Conservation (phyloP, 2,797 vertebrate genomes). For the Propithecus deckenii region DNA sequence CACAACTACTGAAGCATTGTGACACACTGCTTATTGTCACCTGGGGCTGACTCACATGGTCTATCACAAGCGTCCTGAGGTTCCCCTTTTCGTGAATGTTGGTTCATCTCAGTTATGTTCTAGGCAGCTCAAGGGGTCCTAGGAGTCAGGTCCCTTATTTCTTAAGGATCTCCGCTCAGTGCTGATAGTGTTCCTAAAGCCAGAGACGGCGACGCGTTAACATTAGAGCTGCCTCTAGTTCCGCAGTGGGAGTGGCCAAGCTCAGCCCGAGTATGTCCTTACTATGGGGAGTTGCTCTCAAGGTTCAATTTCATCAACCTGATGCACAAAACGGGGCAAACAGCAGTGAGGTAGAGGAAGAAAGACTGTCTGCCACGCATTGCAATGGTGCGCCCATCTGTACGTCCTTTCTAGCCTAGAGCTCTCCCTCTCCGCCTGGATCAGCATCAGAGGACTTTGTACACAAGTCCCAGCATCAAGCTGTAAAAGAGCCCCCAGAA, state of each 20-base stretch:
- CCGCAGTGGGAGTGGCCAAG: background rate
- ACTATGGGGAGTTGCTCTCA: background rate
- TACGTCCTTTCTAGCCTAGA: background rate
- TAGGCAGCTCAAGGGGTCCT: background rate
- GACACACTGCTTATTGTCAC: background rate
- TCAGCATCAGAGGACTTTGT: background rate
- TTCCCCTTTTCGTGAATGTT: background rate
- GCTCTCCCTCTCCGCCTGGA: background rate
- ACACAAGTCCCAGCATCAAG: background rate
- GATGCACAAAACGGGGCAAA: background rate
- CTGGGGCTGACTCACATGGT: background rate
- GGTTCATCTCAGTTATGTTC: background rate
- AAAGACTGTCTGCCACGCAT: background rate
- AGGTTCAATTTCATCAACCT: background rate
- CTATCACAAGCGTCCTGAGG: background rate
- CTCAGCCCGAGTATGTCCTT: background rate
- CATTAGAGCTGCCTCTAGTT: background rate
- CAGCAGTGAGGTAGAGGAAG: background rate
- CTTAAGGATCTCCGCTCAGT: background rate
- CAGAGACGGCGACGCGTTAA: background rate
- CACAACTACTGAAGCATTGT: background rate
- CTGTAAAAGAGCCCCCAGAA: background rate
- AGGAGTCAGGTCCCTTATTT: background rate
- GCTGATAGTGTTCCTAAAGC: background rate
- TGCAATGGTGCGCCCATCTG: background rate